These are phyloP conservation scores for Morbakka virulenta DNA, from an alignment of 30 jellyfish, hydroid and myxozoan genomes.

Conservation along the genomic window DNA sequence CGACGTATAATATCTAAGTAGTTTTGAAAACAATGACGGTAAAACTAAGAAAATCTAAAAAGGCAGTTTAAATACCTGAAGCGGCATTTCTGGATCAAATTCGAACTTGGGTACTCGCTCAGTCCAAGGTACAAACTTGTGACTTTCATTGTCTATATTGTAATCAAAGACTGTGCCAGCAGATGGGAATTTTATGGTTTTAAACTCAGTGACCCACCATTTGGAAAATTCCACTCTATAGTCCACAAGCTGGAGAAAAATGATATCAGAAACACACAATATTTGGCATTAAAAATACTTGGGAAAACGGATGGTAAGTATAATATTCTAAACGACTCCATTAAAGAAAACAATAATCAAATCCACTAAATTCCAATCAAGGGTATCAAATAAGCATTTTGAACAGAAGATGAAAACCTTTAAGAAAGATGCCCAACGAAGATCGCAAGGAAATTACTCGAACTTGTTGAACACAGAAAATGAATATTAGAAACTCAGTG, in stretches of 20 bases:
- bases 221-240: conserved; percentile 91
- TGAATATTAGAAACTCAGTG: too few relatives aligned
- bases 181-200: conserved; percentile 95
- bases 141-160: conserved; percentile 71
- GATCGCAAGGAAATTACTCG: too few relatives aligned
- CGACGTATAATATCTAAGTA: too few relatives aligned
- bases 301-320: too few relatives aligned
- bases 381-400: not conserved
- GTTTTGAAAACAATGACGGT: too few relatives aligned
- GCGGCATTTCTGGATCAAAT: conserved; percentile 96
- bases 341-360: too few relatives aligned
- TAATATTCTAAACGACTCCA: too few relatives aligned
- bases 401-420: not conserved
- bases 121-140: conserved; percentile 91
- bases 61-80: conserved; percentile 69
- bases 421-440: not conserved
- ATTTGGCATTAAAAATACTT: too few relatives aligned
- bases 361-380: too few relatives aligned
- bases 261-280: not conserved
- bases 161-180: conserved; percentile 98
- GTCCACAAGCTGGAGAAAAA: conserved; percentile 69
- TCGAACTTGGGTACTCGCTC: conserved; percentile 85
- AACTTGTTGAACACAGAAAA: too few relatives aligned
- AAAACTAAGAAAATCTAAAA: too few relatives aligned
- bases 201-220: conserved; percentile 98